Evolutionary conservation across 2,888 invertebrate species (phyloP), one percentile per base, ranked within the genome.

Genomic region (Trissolcus brochymenae): DNA sequence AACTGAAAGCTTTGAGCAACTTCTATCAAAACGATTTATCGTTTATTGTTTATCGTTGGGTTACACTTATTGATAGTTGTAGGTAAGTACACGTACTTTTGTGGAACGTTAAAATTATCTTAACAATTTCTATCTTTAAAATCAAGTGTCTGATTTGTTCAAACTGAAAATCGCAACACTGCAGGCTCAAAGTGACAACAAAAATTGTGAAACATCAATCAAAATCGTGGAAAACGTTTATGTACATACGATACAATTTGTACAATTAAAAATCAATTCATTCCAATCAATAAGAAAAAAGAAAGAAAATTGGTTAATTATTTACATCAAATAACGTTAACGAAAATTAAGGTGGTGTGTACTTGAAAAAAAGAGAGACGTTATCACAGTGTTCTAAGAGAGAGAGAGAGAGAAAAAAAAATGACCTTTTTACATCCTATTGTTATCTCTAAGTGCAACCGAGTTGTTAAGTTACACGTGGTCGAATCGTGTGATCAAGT

Each of bases 401-500:
- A 35, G 35, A 29, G 6, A 29, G 21, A 29, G 29, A 35, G 35
- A 35, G 19, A 19, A 19, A 35, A 46, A 51, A 1, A 13, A 19
- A 51, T 51, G 6, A 11, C 16, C 17, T 51, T 16, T 51, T 51
- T 3, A 6, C 17, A 67, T 57, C 71, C 71, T 76, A 71, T 61
- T 21, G 19, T 54, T 76, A 67, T 72, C 65, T 70, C 16, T 70
- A 73, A 77, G 77, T 73, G 73, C 61, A 73, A 77, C 60, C 61
- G 43, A 71, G 40, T 54, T 64, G 54, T 68, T 64, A 59, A 14
- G 68, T 70, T 73, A 73, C 56, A 60, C 68, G 59, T 46, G 29
- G 14, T 35, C 35, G 13, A 77, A 64, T 65, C 59, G 78, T 61
- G 65, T 61, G 35, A 41, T 68, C 64, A 78, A 80, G 83, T 84